phyloP scores from a whole-genome alignment of 2,113 vertebrate species.

The Bungarus multicinctus region DNA sequence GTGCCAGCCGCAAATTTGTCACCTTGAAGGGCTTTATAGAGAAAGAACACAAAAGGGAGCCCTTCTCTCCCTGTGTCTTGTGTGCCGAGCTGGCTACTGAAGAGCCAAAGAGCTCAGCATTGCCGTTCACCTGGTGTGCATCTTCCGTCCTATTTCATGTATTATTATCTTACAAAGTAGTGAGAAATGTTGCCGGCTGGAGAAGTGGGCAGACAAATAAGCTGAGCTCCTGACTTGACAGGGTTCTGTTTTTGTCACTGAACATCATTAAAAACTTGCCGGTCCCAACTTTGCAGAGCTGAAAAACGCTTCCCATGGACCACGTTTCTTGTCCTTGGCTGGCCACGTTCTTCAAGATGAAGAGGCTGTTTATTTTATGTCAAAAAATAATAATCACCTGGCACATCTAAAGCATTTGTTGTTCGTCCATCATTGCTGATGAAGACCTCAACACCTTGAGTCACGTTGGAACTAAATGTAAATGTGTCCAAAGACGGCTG shows the following conservation, averaged over 20 bases:
- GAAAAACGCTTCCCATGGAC: conserved; percentile 66
- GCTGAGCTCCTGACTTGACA: conserved; percentile 59
- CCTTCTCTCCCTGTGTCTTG: conserved; percentile 11
- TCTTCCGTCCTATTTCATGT: conserved; percentile 34
- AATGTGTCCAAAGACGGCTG: not conserved
- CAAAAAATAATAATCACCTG: not conserved
- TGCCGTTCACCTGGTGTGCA: not conserved
- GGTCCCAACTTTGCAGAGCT: conserved; percentile 58
- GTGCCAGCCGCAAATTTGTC: conserved; percentile 69
- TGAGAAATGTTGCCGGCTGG: conserved; percentile 46
- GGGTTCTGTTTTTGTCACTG: conserved; percentile 71
- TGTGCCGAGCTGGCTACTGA: conserved; percentile 44
- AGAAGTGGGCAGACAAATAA: conserved; percentile 5
- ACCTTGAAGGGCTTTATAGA: conserved; percentile 69
- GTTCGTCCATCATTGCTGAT: conserved; percentile 7
- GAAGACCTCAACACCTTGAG: not conserved
- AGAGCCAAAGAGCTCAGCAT: conserved; percentile 32
- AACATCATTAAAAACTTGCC: conserved; percentile 63
- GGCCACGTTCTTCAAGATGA: conserved; percentile 61
- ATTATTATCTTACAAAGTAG: conserved; percentile 61
- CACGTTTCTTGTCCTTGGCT: conserved; percentile 61
- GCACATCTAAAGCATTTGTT: conserved; percentile 53
- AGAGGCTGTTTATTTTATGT: not conserved
- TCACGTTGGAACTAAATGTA: not conserved
- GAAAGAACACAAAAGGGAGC: conserved; percentile 46